Percentiles rank a stretch among this genome's conserved stretches.
Conservation (phyloP, 2,888 invertebrate species). For the Cancer borealis region DNA sequence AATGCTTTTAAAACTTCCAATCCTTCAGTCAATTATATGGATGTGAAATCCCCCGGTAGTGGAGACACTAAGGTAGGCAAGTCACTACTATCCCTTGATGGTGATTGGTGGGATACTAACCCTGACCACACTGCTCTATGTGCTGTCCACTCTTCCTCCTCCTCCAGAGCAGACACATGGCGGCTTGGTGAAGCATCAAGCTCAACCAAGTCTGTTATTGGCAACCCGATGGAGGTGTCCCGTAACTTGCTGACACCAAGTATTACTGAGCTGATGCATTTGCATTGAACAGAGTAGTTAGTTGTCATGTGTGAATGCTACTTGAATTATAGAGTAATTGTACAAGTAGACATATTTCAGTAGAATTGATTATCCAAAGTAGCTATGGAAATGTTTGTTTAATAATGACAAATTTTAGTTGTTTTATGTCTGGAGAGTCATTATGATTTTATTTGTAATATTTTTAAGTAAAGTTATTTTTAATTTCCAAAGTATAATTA, state of each 20-base stretch:
- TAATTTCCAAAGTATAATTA: slow-evolving; percentile 31
- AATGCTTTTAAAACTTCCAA: background rate
- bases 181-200: background rate
- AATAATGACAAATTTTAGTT: background rate
- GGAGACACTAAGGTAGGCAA: background rate
- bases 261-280: slow-evolving; percentile 50
- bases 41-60: background rate
- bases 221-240: slow-evolving; percentile 64
- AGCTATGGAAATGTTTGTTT: slow-evolving; percentile 6
- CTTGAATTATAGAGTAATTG: background rate
- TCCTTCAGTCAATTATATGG: background rate
- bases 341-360: background rate
- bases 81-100: background rate
- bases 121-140: background rate
- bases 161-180: background rate
- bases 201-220: background rate
- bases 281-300: background rate
- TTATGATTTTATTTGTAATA: background rate
- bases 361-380: background rate
- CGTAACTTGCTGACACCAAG: slow-evolving; percentile 47
- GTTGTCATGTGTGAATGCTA: background rate
- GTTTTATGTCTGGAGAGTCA: background rate
- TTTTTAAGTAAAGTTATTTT: background rate
- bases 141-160: background rate
- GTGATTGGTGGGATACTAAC: background rate